Conservation (phyloP, 2,113 vertebrate species). For the Montifringilla adamsi region DNA sequence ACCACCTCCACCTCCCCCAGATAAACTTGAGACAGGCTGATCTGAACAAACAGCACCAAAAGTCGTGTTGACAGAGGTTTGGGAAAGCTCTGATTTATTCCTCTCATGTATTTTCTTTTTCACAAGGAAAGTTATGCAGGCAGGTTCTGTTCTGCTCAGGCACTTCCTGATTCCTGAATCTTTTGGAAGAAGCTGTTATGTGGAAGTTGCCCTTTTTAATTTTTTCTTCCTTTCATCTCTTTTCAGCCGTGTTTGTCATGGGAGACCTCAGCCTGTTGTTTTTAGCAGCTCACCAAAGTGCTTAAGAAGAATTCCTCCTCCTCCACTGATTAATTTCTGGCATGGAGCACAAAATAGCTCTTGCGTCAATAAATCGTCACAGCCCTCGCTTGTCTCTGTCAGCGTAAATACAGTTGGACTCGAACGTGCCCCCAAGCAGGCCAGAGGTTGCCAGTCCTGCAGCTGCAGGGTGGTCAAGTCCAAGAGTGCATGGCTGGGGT, state of each 20-base stretch:
- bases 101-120: not conserved
- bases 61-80: not conserved
- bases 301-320: constrained; percentile 65
- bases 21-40: not conserved
- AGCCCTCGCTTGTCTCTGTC: constrained; percentile 53
- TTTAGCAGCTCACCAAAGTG: constrained; percentile 12
- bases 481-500: not conserved
- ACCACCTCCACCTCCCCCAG: not conserved
- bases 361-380: constrained; percentile 77
- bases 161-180: not conserved
- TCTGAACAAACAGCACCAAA: not conserved
- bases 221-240: not conserved
- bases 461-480: not conserved
- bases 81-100: not conserved
- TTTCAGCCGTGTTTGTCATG: not conserved
- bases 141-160: not conserved
- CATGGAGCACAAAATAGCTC: constrained; percentile 50
- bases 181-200: not conserved
- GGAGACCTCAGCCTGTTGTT: constrained; percentile 14
- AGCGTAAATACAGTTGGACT: constrained; percentile 70
- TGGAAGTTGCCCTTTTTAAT: not conserved
- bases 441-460: constrained; percentile 49
- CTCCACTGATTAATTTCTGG: constrained; percentile 70
- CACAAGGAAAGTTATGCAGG: fast-evolving
- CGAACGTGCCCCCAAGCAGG: not conserved